Base-by-base conservation (phyloP, 1,140 invertebrate genomes). In the Magallana gigas region DNA sequence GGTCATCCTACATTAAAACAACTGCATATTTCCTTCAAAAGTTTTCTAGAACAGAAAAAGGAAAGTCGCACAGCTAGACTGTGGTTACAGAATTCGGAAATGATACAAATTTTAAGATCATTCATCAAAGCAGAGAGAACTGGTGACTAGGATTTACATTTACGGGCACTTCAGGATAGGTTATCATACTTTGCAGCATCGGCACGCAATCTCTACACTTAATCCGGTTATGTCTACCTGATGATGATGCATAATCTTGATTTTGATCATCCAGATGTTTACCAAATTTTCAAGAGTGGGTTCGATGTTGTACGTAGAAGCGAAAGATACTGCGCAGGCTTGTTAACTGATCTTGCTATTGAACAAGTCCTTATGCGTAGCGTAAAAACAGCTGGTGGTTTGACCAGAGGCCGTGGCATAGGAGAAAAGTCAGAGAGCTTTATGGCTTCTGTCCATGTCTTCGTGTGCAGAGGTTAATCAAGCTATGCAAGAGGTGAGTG, bases 131-230 rank as follows among this genome's bases (percentile, higher is more conserved):
- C 91, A 48, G 91, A 92, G 64, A 82, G 90, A 59, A 92, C 88
- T 8, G 90, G 89, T 16, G 62, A 91, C 60, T 92, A 90, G 89
- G 9, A 87, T 8, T 23, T 90, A 8, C 84, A 89, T 59, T 57
- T 89, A 36, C 6, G 84, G n/a, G 7, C 84, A 8, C 16, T 95
- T 29, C 68, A 89, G 84, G 88, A 92, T 88, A 95, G 95, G 91
- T 87, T 95, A 14, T 94, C 94, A 12, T 94, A 87, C 85, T 94
- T 95, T 23, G 23, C 23, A 23, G 23, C 94, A 5, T 84, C 90
- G 86, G 95, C 95, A 16, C 95, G 95, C 88, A 93, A 94, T 86
- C 85, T 93, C 56, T 95, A 23, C 91, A 93, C 94, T 6, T 95
- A 95, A 93, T 94, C 93, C 84, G 90, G 91, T 59, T 93, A 94